Conservation (phyloP, 1,140 invertebrate species). For the Leguminivora glycinivorella region DNA sequence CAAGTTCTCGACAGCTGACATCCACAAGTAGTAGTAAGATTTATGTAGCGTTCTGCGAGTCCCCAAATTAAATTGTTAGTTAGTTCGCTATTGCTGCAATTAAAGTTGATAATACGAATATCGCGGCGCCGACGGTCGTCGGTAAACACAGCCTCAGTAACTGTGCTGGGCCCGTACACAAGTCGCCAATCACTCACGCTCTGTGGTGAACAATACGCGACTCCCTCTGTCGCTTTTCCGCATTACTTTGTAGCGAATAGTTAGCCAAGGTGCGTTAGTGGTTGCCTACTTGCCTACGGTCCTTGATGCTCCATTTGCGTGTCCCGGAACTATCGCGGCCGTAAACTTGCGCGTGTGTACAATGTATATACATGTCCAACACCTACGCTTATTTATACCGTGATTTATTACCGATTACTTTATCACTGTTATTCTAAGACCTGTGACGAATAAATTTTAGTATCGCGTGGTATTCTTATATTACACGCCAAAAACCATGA, state of each 20-base stretch:
- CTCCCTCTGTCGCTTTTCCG: too few species aligned
- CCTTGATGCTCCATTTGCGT: constrained; percentile 27
- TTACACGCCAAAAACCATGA: background rate
- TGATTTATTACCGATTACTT: constrained; percentile 14
- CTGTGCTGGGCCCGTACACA: too few species aligned
- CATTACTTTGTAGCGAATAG: too few species aligned
- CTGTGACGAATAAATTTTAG: background rate
- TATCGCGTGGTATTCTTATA: background rate
- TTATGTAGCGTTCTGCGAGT: constrained; percentile 62
- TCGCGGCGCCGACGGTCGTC: constrained; percentile 39
- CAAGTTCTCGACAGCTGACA: constrained; percentile 75
- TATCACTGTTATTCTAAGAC: constrained; percentile 17
- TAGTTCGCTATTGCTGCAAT: constrained; percentile 67
- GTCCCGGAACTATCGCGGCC: constrained; percentile 30
- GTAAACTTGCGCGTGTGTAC: constrained; percentile 26
- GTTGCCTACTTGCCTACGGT: too few species aligned
- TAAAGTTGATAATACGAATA: constrained; percentile 64
- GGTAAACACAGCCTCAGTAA: constrained; percentile 21
- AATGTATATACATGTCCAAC: background rate
- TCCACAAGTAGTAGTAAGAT: constrained; percentile 72
- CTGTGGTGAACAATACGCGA: too few species aligned
- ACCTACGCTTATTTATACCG: constrained; percentile 3
- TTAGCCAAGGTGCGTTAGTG: too few species aligned
- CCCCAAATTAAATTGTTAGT: constrained; percentile 69
- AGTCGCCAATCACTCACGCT: too few species aligned